Base-by-base conservation (phyloP, 2,888 invertebrate species). In the Machimus atricapillus region DNA sequence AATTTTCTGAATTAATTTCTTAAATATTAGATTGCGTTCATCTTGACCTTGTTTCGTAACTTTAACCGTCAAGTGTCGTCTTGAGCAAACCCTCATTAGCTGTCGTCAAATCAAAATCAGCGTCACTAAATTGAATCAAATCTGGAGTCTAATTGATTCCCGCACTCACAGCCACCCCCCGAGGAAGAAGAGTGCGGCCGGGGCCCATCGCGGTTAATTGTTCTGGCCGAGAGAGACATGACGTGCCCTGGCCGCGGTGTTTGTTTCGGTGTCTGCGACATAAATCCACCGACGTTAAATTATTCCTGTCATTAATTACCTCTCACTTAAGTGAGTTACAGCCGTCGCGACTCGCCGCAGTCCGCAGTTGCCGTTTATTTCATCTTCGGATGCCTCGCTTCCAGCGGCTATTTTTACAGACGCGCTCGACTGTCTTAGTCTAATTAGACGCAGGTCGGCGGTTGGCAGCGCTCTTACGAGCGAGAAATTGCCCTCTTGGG, bases 221-320 rank as follows among this genome's bases (percentile, higher is more conserved):
- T 46, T 79, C 9, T 46, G 79, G 79, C 19, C 52, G 52, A 7
- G 79, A 79, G 52, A 7, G 79, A 79, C 79, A 46, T 46, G 79
- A 79, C 46, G 19, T 79, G 79, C 27, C 46, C 79, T 16, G 46
- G 77, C 19, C 37, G 77, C 34, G 37, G 66, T 40, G 58, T 83
- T 58, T 83, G 34, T 66, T 58, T 19, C 37, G 34, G 23, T 83
- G 83, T 83, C 83, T 34, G 46, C 40, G 79, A 66, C 85, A 87
- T 87, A 87, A 87, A 87, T 37, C 74, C 56, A 74, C 73, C 81
- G 87, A 87, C 87, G 46, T 87, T 87, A 87, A 87, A 87, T 87
- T 87, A 87, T 87, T 85, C 86, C 37, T 85, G 87, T 87, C 87
- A 87, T 87, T 87, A 86, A 87, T 87, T 87, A 87, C 86, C 58